Conservation (phyloP, 2,888 invertebrate genomes). For the Caenorhabditis zanzibari region DNA sequence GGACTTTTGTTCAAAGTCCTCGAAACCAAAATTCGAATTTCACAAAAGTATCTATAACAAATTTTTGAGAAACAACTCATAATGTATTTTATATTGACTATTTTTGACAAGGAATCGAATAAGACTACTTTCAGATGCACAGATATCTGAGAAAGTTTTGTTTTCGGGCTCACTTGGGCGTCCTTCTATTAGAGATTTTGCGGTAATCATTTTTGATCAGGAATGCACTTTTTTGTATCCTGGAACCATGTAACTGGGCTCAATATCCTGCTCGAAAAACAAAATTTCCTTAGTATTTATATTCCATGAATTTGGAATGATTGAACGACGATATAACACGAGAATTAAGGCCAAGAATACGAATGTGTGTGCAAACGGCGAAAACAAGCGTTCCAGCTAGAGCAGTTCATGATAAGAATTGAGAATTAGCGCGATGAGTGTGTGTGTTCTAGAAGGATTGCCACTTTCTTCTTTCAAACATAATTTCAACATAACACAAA, state of each 20-base stretch:
- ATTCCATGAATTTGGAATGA: slow-evolving; percentile 64
- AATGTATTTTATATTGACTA: no score
- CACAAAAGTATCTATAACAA: no score
- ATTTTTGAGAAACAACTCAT: no score
- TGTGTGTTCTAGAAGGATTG: not conserved
- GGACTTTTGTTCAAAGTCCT: no score
- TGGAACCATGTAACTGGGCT: not conserved
- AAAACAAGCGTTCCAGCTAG: slow-evolving; percentile 49
- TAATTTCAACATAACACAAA: slow-evolving; percentile 24
- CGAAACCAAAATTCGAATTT: no score
- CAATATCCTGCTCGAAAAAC: slow-evolving; percentile 25
- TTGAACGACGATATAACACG: slow-evolving; percentile 61
- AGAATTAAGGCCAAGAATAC: slow-evolving; percentile 60
- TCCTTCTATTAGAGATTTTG: no score
- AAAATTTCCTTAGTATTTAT: slow-evolving; percentile 57
- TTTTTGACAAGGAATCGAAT: no score
- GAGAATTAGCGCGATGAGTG: not conserved
- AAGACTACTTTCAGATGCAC: not conserved
- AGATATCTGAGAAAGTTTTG: no score
- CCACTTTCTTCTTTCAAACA: slow-evolving; percentile 1
- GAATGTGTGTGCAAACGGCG: slow-evolving; percentile 53
- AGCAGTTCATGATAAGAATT: slow-evolving; percentile 28
- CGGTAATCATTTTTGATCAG: no score
- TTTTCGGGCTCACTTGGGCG: no score
- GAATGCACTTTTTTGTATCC: not conserved